Evolutionary conservation across 1,140 invertebrate genomes (phyloP).

Genomic region (Drosophila kepulauana): DNA sequence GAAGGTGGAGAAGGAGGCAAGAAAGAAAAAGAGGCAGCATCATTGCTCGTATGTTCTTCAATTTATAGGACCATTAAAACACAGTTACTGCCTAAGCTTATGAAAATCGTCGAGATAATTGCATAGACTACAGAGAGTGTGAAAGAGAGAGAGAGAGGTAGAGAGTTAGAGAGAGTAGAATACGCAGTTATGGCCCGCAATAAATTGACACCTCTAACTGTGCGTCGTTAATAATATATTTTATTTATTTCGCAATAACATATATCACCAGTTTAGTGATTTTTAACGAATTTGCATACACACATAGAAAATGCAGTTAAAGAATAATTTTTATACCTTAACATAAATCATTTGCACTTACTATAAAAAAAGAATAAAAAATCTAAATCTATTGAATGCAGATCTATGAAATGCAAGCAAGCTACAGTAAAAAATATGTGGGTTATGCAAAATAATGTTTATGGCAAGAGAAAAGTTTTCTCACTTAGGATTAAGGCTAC

Average conservation of each 20-base stretch:
- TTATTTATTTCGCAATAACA: conserved; percentile 8
- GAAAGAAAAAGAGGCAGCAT: neutral
- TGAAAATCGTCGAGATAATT: conserved; percentile 68
- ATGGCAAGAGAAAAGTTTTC: too few species aligned
- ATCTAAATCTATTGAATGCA: too few species aligned
- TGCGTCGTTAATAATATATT: conserved; percentile 46
- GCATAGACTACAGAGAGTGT: conserved; percentile 22
- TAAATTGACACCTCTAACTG: conserved; percentile 69
- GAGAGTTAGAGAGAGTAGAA: neutral
- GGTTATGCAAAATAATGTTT: too few species aligned
- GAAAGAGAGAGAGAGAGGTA: too few species aligned
- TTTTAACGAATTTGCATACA: conserved; percentile 1
- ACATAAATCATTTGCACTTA: neutral
- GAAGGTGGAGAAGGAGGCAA: neutral
- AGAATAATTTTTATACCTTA: neutral
- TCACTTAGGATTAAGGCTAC: too few species aligned
- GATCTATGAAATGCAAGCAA: too few species aligned
- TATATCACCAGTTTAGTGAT: neutral
- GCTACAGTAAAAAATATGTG: too few species aligned
- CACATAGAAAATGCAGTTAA: neutral
- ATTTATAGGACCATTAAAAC: conserved; percentile 74
- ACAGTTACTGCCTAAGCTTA: conserved; percentile 66
- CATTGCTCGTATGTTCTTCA: conserved; percentile 64
- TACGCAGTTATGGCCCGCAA: conserved; percentile 29
- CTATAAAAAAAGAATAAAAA: too few species aligned